Base-by-base conservation (phyloP, 2,113 vertebrate species). In the Lagopus muta region DNA sequence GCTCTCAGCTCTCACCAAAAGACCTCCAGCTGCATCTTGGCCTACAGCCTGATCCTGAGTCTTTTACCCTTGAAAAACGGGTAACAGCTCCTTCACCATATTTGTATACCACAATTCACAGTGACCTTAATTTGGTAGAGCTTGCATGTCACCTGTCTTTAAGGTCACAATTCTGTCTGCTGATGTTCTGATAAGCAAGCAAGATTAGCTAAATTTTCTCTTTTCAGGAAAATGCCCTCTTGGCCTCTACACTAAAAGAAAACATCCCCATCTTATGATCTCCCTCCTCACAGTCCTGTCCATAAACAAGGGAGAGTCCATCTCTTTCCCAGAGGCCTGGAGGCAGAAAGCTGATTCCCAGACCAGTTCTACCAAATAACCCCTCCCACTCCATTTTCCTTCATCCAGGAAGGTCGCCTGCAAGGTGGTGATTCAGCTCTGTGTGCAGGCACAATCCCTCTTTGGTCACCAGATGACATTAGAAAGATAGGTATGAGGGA, bases 91-190 rank as follows among this genome's bases (percentile, higher is more conserved):
- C 22, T 8, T 57, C 43, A 54, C 25, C 3, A 0, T 25, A 40
- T 9, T 32, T 72, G 14, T 28, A 36, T 6, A 16, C 30, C 21
- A 16, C 34, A 92, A 38, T 20, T 34, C 22, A 16, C 0, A 0
- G 22, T 57, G 32, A 7, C 34, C 17, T 50, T 62, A 28, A 34
- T 32, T 8, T 58, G 48, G 36, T 17, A 86, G 66, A 67, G 25
- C 16, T 64, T 28, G 12, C 10, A 32, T 27, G 82, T 79, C 71
- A 50, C 22, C 40, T 54, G n/a, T 13, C 30, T 45, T 48, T 48
- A 61, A 36, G 27, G 54, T 36, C 58, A 70, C 67, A 66, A 8
- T 27, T 82, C 27, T n/a, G 13, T 2, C 43, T 82, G 67, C 40
- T 48, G n/a, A 61, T 65, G 66, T 38, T 85, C 62, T 69, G 54